A percentile compares a stretch with the other conserved stretches of the same genome.
Conservation (phyloP, 2,888 invertebrate genomes). For the Heteropelma amictum region DNA sequence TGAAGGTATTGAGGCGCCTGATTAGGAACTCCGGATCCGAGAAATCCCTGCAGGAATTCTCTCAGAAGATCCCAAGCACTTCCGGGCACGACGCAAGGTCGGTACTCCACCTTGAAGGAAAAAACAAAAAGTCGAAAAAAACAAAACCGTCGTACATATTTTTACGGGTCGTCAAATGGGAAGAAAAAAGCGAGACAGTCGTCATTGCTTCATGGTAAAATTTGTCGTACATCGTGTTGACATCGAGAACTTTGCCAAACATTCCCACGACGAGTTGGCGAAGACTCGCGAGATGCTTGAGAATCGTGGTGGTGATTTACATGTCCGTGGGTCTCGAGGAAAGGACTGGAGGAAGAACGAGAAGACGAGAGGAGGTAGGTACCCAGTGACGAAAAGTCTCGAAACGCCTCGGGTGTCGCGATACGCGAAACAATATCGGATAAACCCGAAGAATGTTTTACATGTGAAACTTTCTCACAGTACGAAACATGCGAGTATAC, state of each 20-base stretch:
- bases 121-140: constrained; percentile 4
- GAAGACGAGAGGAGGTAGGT: no score
- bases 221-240: constrained; percentile 11
- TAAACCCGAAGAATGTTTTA: constrained; percentile 12
- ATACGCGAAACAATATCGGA: constrained; percentile 7
- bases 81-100: constrained; percentile 92
- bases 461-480: neutral
- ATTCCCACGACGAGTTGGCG: constrained; percentile 44
- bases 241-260: constrained; percentile 33
- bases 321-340: constrained; percentile 12
- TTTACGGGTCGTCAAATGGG: no score
- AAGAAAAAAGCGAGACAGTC: neutral
- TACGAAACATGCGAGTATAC: neutral
- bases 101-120: constrained; percentile 89
- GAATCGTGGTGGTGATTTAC: constrained; percentile 25
- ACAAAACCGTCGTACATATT: neutral
- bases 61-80: constrained; percentile 95
- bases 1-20: constrained; percentile 86
- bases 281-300: no score
- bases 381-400: no score
- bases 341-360: neutral
- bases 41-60: constrained; percentile 94
- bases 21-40: constrained; percentile 87
- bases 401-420: constrained; percentile 24
- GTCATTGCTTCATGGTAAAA: neutral